phyloP scores from a whole-genome alignment of 2,113 vertebrate species.

The Phylloscopus whistleri region DNA sequence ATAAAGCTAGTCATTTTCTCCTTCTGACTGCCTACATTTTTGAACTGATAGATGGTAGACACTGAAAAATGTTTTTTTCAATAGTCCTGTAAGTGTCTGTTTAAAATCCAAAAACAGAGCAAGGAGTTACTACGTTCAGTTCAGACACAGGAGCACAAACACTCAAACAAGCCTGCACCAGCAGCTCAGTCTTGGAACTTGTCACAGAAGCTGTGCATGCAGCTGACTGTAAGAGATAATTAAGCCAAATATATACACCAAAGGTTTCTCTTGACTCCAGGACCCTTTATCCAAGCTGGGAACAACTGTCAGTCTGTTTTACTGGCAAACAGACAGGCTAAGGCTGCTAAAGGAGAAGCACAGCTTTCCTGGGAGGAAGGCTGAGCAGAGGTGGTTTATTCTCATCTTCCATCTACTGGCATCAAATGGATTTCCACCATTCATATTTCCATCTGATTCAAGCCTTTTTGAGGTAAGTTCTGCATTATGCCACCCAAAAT shows the following conservation, averaged over 20 bases:
- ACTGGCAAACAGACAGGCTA: rapidly evolving
- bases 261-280: background rate
- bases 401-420: background rate
- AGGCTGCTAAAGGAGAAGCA: background rate
- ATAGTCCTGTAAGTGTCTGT: rapidly evolving
- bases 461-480: background rate
- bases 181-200: background rate
- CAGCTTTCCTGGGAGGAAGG: background rate
- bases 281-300: background rate
- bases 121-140: background rate
- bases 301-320: background rate
- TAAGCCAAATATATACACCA: background rate
- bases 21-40: background rate
- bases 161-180: background rate
- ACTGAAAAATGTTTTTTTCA: background rate
- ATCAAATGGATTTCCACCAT: background rate
- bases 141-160: background rate
- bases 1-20: background rate
- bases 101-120: background rate
- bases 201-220: background rate
- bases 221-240: background rate
- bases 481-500: background rate
- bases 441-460: background rate
- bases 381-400: background rate
- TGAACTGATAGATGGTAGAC: background rate